These are phyloP conservation scores for Lasioglossum lativentre DNA, from an alignment of 2,888 invertebrate species.

Conservation along the genomic window DNA sequence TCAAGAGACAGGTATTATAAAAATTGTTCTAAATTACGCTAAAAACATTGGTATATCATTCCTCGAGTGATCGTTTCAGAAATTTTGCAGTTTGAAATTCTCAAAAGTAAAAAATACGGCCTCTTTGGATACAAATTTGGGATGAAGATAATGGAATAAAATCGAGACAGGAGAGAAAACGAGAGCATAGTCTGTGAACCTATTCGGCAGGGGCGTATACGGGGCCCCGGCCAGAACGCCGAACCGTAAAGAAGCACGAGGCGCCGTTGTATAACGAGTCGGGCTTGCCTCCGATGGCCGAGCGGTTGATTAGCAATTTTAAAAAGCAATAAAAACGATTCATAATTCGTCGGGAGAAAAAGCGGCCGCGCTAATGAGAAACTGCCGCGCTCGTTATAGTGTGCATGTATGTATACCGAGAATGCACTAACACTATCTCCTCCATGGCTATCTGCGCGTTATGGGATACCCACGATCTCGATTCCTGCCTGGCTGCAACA, in stretches of 20 bases:
- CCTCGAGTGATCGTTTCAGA: too few species aligned
- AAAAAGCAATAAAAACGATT: constrained; percentile 79
- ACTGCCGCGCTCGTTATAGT: constrained; percentile 73
- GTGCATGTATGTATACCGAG: constrained; percentile 12
- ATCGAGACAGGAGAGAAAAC: background rate
- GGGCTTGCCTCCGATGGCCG: constrained; percentile 63
- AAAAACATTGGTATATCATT: too few species aligned
- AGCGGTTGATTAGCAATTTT: constrained; percentile 80
- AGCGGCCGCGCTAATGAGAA: constrained; percentile 79
- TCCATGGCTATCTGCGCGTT: constrained; percentile 56
- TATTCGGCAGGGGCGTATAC: constrained; percentile 39
- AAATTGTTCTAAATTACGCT: too few species aligned
- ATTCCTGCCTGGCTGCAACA: constrained; percentile 15
- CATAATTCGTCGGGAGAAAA: constrained; percentile 77
- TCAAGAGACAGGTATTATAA: too few species aligned
- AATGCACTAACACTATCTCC: background rate
- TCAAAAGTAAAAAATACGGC: too few species aligned
- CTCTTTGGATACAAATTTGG: background rate
- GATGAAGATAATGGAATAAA: constrained; percentile 29
- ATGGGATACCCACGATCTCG: constrained; percentile 42
- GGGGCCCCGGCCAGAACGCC: constrained; percentile 33
- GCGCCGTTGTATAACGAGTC: constrained; percentile 65
- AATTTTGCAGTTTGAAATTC: too few species aligned
- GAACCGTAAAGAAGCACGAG: constrained; percentile 38
- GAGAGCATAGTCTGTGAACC: background rate